phyloP scores from a whole-genome alignment of 2,113 vertebrate genomes.

The Chascanopsetta lugubris region DNA sequence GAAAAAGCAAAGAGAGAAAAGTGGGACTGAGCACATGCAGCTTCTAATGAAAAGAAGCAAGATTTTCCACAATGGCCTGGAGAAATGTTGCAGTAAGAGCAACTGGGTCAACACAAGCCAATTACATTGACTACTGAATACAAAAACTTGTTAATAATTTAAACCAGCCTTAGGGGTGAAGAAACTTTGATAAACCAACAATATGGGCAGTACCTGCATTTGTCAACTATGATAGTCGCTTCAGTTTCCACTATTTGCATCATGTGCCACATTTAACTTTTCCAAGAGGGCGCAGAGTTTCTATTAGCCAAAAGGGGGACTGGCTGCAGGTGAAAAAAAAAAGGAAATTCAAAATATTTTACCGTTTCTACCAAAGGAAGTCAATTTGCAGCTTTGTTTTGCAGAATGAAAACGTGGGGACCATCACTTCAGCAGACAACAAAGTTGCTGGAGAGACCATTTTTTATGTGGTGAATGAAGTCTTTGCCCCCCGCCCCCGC shows the following conservation, averaged over 20 bases:
- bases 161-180: constrained; percentile 28
- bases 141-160: constrained; percentile 25
- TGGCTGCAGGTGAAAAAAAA: neutral
- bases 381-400: constrained; percentile 26
- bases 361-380: constrained; percentile 9
- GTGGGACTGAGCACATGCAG: constrained; percentile 24
- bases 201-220: constrained; percentile 47
- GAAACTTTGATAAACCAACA: constrained; percentile 64
- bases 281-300: neutral
- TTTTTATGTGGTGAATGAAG: constrained; percentile 54
- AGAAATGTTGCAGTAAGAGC: constrained; percentile 16
- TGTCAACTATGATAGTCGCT: constrained; percentile 38
- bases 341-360: constrained; percentile 1
- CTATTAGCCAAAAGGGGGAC: neutral
- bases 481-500: neutral
- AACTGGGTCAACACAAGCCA: constrained; percentile 39
- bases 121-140: constrained; percentile 23
- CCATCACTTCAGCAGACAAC: constrained; percentile 38
- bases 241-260: constrained; percentile 30
- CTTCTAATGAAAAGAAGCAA: constrained; percentile 52
- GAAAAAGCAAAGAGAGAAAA: constrained; percentile 16
- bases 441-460: constrained; percentile 49
- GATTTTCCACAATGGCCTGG: constrained; percentile 35
- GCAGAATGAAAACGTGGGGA: constrained; percentile 53
- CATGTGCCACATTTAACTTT: constrained; percentile 19